These are phyloP conservation scores for Pituophis catenifer DNA, from an alignment of 2,113 vertebrate species.

Conservation along the genomic window DNA sequence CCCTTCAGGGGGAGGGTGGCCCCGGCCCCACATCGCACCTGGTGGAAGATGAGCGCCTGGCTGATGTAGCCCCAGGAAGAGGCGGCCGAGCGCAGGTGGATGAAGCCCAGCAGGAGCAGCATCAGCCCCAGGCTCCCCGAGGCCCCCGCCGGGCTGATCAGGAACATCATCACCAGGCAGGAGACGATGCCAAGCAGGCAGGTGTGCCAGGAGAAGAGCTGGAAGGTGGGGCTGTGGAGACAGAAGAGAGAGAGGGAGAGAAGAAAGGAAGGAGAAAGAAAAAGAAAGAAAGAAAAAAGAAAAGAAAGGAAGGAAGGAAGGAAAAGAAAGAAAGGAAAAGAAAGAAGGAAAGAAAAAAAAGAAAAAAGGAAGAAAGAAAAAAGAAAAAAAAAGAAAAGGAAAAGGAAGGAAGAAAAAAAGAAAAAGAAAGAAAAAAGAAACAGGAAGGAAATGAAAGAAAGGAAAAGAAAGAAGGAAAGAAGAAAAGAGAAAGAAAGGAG, in stretches of 20 bases:
- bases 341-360: too few species aligned
- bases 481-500: too few species aligned
- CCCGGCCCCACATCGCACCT: conserved; percentile 65
- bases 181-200: conserved; percentile 84
- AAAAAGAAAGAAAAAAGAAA: too few species aligned
- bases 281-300: too few species aligned
- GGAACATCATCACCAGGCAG: conserved; percentile 89
- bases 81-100: conserved; percentile 87
- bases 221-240: conserved; percentile 81
- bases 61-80: conserved; percentile 93
- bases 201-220: conserved; percentile 89
- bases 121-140: conserved; percentile 86
- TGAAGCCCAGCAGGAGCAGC: conserved; percentile 71
- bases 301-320: too few species aligned
- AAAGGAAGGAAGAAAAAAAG: too few species aligned
- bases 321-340: too few species aligned
- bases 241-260: neutral
- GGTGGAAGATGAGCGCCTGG: conserved; percentile 92
- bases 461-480: too few species aligned
- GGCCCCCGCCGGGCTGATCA: conserved; percentile 86
- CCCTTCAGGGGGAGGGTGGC: neutral
- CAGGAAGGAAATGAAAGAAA: too few species aligned
- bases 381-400: too few species aligned
- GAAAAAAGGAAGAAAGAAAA: too few species aligned
- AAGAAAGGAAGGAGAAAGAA: too few species aligned